Percentiles rank a stretch among this genome's conserved stretches.
phyloP scores from a whole-genome alignment of 2,888 invertebrate genomes.

The Myopa testacea region DNA sequence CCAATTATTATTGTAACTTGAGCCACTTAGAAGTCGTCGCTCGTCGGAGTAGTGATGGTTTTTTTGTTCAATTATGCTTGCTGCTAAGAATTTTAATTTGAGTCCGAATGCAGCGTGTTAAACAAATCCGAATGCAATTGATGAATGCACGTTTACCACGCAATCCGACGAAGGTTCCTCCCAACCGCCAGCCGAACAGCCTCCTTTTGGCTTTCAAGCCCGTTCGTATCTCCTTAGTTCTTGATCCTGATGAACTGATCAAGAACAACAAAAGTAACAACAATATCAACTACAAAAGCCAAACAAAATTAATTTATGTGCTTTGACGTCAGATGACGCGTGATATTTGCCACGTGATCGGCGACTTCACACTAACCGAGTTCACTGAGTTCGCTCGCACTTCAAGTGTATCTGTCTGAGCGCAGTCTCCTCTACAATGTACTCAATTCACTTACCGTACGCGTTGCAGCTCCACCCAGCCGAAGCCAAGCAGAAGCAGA shows the following conservation, averaged over 20 bases:
- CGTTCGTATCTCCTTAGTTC: neutral
- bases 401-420: neutral
- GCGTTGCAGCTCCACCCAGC: no score
- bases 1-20: slow-evolving; percentile 13
- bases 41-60: neutral
- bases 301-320: slow-evolving; percentile 38
- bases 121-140: slow-evolving; percentile 57
- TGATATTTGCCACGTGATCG: slow-evolving; percentile 50
- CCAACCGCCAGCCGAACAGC: neutral
- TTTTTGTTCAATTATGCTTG: slow-evolving; percentile 56
- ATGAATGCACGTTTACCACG: slow-evolving; percentile 64
- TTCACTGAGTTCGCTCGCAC: neutral
- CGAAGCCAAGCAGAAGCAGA: neutral
- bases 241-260: neutral
- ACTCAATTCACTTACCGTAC: neutral
- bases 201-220: neutral
- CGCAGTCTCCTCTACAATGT: neutral
- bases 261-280: neutral
- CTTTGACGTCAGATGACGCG: slow-evolving; percentile 45
- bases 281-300: neutral
- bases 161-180: slow-evolving; percentile 48
- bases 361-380: slow-evolving; percentile 28
- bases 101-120: slow-evolving; percentile 49
- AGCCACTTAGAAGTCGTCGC: slow-evolving; percentile 20
- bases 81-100: slow-evolving; percentile 60